Evolutionary conservation across 2,888 invertebrate species (phyloP), one percentile per base, ranked within the genome.

Genomic region (Lochmaea capreae): DNA sequence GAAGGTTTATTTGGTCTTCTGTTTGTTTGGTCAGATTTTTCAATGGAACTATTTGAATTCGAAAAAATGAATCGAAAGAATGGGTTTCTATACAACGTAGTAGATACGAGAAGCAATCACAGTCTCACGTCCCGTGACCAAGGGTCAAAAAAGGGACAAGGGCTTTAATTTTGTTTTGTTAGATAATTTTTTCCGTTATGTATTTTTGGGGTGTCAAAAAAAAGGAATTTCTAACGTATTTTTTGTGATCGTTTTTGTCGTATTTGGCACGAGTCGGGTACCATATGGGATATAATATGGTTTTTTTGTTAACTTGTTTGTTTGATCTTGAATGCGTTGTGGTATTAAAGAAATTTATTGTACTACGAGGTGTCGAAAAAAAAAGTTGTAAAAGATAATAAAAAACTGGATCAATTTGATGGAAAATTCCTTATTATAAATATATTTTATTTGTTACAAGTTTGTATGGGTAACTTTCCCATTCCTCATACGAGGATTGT

Each of bases 121-220:
- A 75, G 72, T 80, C 79, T 78, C 63, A 75, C 54, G 33, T 63
- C 14, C 59, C 77, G 77, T 81, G 82, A 81, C 82, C 82, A 79
- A 76, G 81, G 82, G 82, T 82, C 82, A 82, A 79, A 81, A 77
- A 79, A 77, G 78, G 79, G 78, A 75, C 76, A 72, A 72, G 76
- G 77, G 78, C 74, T 80, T 79, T 79, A 68, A 75, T 75, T 73
- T 71, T 76, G 74, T 75, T 78, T 75, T 76, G 76, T 77, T 74
- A 62, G 72, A 74, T 65, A 62, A 61, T 78, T 81, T 82, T 83
- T 82, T 82, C 82, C 83, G 82, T 82, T 82, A 81, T 73, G 73
- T 72, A 75, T 74, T 79, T 71, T 70, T 69, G 76, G 79, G 79
- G 77, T 75, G 74, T 69, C 71, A 42, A 65, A 67, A 71, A 72